Conservation (phyloP, 2,888 invertebrate species). For the Drosophila macrothrix region DNA sequence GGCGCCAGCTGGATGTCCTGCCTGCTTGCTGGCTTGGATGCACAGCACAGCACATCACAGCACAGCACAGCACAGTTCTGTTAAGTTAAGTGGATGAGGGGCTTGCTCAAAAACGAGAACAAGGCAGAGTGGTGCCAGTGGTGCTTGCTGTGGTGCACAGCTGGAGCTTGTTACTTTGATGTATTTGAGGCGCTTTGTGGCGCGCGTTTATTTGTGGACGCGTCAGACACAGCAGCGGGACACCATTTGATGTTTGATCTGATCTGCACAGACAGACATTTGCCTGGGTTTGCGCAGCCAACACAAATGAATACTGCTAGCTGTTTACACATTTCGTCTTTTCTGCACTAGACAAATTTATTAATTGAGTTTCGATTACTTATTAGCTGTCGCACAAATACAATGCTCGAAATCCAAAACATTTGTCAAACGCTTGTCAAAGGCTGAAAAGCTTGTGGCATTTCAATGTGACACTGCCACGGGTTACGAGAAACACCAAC, state of each 20-base stretch:
- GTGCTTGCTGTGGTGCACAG: constrained; percentile 72
- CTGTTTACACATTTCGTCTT: constrained; percentile 41
- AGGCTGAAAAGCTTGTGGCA: constrained; percentile 67
- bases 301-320: constrained; percentile 30
- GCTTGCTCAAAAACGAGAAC: constrained; percentile 20
- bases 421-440: constrained; percentile 83
- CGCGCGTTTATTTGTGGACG: constrained; percentile 79
- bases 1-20: constrained; percentile 61
- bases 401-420: constrained; percentile 62
- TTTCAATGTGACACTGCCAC: constrained; percentile 45
- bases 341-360: constrained; percentile 34
- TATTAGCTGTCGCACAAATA: constrained; percentile 26
- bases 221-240: constrained; percentile 72
- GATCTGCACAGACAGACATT: constrained; percentile 32
- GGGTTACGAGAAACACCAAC: neutral
- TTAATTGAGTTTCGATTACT: constrained; percentile 54
- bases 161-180: constrained; percentile 83
- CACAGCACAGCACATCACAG: constrained; percentile 3
- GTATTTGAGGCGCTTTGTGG: constrained; percentile 76
- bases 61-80: neutral
- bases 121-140: constrained; percentile 17
- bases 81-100: constrained; percentile 29
- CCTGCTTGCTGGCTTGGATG: constrained; percentile 15
- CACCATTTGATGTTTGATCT: constrained; percentile 56
- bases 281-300: neutral